These are phyloP conservation scores for Onychostoma macrolepis DNA, from an alignment of 2,113 vertebrate species.

Conservation along the genomic window DNA sequence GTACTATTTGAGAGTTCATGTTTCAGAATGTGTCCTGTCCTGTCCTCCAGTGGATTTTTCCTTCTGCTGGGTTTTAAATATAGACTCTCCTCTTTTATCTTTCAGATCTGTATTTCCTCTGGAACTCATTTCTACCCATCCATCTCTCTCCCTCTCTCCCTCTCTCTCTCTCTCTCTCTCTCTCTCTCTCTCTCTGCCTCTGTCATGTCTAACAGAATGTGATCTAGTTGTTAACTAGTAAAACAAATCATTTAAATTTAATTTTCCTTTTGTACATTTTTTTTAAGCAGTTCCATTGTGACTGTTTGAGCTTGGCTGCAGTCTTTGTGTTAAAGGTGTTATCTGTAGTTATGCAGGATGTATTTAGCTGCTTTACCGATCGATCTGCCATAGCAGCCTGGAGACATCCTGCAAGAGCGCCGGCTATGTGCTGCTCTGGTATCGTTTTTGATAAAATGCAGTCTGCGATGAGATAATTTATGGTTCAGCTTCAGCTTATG, in stretches of 20 bases:
- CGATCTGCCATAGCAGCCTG: not conserved
- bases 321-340: not conserved
- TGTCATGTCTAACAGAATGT: not conserved
- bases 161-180: not conserved
- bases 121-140: not conserved
- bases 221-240: not conserved
- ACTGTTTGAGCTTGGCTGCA: not conserved
- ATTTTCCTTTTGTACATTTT: not conserved
- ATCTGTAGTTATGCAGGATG: not conserved
- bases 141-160: not conserved
- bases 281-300: not conserved
- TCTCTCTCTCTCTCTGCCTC: not conserved
- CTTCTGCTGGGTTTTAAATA: constrained; percentile 23
- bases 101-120: constrained; percentile 18
- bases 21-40: not conserved
- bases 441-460: not conserved
- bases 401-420: not conserved
- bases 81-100: constrained; percentile 20
- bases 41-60: not conserved
- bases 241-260: not conserved
- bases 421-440: not conserved
- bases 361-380: not conserved
- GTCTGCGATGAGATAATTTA: not conserved
- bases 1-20: not conserved
- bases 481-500: not conserved